Conservation (phyloP, 2,797 vertebrate genomes). For the Fundulus diaphanus region DNA sequence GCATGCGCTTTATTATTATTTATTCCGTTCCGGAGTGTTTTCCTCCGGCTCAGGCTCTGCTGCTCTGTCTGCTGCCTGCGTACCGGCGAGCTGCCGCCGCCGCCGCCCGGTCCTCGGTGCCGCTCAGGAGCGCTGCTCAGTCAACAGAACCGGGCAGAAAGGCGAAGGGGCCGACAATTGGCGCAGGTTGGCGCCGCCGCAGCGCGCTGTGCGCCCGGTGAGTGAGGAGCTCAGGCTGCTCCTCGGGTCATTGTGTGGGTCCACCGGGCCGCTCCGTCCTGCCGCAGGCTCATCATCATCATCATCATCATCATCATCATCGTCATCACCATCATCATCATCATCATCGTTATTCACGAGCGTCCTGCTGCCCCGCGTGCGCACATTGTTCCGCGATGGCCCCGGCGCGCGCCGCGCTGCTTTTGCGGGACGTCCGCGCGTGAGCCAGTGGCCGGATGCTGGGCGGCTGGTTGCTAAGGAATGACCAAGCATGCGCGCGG, state of each 20-base stretch:
- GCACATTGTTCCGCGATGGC: slow-evolving; percentile 45
- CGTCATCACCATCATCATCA: not conserved
- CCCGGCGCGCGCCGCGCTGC: not conserved
- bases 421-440: not conserved
- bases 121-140: no score
- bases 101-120: not conserved
- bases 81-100: not conserved
- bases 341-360: not conserved
- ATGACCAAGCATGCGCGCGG: slow-evolving; percentile 61
- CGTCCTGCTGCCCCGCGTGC: slow-evolving; percentile 21
- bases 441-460: slow-evolving; percentile 7
- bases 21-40: slow-evolving; percentile 5
- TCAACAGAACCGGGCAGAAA: not conserved
- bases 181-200: not conserved
- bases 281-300: not conserved
- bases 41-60: not conserved
- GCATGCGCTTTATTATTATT: slow-evolving; percentile 16
- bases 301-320: not conserved
- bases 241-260: not conserved
- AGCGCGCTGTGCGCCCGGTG: not conserved
- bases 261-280: slow-evolving; percentile 5
- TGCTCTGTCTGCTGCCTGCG: not conserved
- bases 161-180: not conserved
- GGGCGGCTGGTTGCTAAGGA: slow-evolving; percentile 27
- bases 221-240: not conserved